Evolutionary conservation across 2,113 vertebrate genomes (phyloP).

Genomic region (Illadopsis cleaveri): DNA sequence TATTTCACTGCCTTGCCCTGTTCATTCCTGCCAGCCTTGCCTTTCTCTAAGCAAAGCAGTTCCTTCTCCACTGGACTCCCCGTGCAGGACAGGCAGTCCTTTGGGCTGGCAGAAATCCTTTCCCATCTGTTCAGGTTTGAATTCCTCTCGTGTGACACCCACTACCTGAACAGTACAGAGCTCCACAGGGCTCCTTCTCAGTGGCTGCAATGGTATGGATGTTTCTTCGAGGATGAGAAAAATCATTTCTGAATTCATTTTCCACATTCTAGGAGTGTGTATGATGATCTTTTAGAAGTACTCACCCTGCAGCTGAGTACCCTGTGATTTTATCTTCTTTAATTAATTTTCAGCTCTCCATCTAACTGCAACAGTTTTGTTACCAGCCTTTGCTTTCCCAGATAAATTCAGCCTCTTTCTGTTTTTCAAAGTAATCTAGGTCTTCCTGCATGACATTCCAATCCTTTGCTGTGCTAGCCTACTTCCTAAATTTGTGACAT

Average conservation of each 20-base stretch:
- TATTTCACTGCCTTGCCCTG: background rate
- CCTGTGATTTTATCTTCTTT: constrained; percentile 12
- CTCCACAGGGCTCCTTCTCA: background rate
- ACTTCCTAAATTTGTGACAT: background rate
- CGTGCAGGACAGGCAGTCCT: background rate
- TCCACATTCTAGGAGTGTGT: background rate
- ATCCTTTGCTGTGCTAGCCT: background rate
- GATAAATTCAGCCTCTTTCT: background rate
- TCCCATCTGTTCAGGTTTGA: background rate
- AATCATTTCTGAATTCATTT: background rate
- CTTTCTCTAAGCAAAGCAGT: background rate
- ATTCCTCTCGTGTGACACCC: background rate
- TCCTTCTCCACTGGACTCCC: background rate
- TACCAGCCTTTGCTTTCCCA: background rate
- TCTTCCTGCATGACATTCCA: background rate
- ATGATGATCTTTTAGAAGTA: background rate
- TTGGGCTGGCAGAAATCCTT: background rate
- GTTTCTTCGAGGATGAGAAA: background rate
- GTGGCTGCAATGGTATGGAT: background rate
- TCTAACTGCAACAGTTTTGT: background rate
- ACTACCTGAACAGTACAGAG: fast-evolving
- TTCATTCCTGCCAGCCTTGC: background rate
- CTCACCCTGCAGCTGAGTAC: background rate
- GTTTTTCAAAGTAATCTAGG: background rate
- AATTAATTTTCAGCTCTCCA: constrained; percentile 18